Conservation (phyloP, 2,113 vertebrate species). For the Etia nguti region DNA sequence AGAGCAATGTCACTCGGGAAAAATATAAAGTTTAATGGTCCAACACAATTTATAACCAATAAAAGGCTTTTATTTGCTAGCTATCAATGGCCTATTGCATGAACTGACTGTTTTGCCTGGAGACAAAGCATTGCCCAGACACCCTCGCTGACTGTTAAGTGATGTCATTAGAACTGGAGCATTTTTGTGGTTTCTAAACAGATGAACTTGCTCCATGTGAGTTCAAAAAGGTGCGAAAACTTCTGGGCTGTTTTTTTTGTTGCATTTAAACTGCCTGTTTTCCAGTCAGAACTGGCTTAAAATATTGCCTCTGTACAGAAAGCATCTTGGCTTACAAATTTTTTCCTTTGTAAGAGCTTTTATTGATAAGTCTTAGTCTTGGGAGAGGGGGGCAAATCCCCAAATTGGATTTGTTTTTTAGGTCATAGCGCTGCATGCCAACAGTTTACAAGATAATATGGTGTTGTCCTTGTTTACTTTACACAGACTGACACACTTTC, state of each 20-base stretch:
- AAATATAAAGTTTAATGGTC: slow-evolving; percentile 55
- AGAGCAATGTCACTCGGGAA: slow-evolving; percentile 31
- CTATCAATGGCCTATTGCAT: slow-evolving; percentile 43
- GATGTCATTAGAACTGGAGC: slow-evolving; percentile 39
- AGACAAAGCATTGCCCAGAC: slow-evolving; percentile 47
- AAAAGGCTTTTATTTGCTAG: slow-evolving; percentile 55
- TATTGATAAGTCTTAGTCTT: neutral
- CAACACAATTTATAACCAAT: slow-evolving; percentile 49
- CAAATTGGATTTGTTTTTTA: slow-evolving; percentile 43
- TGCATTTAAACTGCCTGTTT: slow-evolving; percentile 9
- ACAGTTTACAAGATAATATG: slow-evolving; percentile 30
- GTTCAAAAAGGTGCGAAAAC: slow-evolving; percentile 36
- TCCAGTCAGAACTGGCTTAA: neutral
- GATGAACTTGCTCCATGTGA: slow-evolving; percentile 23
- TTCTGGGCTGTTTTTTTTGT: neutral
- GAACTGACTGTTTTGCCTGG: slow-evolving; percentile 34
- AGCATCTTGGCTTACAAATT: neutral
- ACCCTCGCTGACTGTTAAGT: slow-evolving; percentile 36
- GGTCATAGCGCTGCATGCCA: slow-evolving; percentile 24
- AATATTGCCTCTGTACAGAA: neutral
- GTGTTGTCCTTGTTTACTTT: slow-evolving; percentile 30
- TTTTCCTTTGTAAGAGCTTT: neutral
- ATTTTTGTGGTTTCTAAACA: slow-evolving; percentile 46
- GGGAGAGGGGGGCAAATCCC: neutral
- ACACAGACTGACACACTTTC: slow-evolving; percentile 31